Evolutionary conservation across 2,113 vertebrate genomes (phyloP), one percentile per base, ranked within the genome.

Genomic region (Perccottus glenii): DNA sequence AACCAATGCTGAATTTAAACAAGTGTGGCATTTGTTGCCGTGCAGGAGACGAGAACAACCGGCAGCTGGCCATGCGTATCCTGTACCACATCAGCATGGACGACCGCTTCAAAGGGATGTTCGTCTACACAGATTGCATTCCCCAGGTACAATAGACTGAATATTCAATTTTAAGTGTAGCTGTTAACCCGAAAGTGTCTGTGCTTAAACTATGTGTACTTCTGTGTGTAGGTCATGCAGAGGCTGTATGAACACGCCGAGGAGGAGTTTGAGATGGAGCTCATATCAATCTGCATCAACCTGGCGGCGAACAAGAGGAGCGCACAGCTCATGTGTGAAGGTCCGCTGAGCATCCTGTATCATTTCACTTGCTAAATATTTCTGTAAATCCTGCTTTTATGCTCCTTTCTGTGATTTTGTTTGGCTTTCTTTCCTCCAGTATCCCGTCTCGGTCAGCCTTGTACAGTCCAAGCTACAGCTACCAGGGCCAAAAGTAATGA

Each of bases 61-160:
- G 92, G 50, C 95, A 96, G 87, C 91, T 97, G 15, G 94, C 93
- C 8, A 94, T 98, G 91, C 95, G 95, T 46, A 94, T 98, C 84
- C 92, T 99, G 63, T 98, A 98, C 82, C 97, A 99, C 84, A 95
- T 99, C 88, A 99, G 96, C 85, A 95, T 98, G 85, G 97, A 98
- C 36, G 96, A 99, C 78, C 92, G 94, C 38, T 98, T 96, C 83
- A 97, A 96, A 77, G 95, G 94, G 11, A 97, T 98, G 96, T 98
- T 99, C 83, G 95, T 95, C 0, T 96, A 97, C 85, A 99, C 96
- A 0, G 96, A 97, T 82, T 98, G 96, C 68, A 96, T 98, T 78
- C 96, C 95, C 43, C 96, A 98, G 95, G 97, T 99, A 93, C 19
- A 11, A 2, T 12, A 55, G n/a, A 5, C 43, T 4, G 4, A 27